phyloP scores from a whole-genome alignment of 2,113 vertebrate genomes.

The Erinaceus europaeus region DNA sequence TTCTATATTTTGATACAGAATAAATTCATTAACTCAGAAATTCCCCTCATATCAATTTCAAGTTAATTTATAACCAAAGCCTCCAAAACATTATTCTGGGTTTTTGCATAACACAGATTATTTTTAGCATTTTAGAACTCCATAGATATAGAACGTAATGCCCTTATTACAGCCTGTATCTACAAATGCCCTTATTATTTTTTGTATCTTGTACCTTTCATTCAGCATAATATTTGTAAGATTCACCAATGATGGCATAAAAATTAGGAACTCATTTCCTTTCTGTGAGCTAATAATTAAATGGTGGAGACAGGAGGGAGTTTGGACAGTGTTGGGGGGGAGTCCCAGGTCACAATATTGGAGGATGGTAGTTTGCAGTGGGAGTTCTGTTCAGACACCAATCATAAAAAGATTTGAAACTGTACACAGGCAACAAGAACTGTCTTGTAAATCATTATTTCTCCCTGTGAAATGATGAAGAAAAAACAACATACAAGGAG shows the following conservation, averaged over 20 bases:
- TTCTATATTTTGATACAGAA: neutral
- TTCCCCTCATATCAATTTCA: neutral
- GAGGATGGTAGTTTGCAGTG: too few species aligned
- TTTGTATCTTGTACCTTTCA: neutral
- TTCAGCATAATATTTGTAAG: neutral
- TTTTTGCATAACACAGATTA: neutral
- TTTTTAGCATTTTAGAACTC: constrained; percentile 5
- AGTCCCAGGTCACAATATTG: too few species aligned
- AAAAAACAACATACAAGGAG: too few species aligned
- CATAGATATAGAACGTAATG: too few species aligned
- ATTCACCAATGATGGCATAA: neutral
- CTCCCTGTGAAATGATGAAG: too few species aligned
- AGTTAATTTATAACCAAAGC: neutral
- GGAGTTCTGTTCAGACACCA: too few species aligned
- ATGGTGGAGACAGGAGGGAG: neutral
- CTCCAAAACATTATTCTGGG: neutral
- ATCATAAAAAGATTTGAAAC: too few species aligned
- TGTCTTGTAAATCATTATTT: too few species aligned
- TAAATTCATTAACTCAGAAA: neutral
- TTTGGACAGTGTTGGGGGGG: too few species aligned
- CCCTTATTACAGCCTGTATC: too few species aligned
- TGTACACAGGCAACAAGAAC: too few species aligned
- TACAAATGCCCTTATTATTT: too few species aligned
- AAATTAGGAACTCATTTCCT: neutral
- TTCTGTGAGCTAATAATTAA: neutral